phyloP scores from a whole-genome alignment of 37 sponge, comb jelly and placozoan genomes.

The Lycopodina hypogea region DNA sequence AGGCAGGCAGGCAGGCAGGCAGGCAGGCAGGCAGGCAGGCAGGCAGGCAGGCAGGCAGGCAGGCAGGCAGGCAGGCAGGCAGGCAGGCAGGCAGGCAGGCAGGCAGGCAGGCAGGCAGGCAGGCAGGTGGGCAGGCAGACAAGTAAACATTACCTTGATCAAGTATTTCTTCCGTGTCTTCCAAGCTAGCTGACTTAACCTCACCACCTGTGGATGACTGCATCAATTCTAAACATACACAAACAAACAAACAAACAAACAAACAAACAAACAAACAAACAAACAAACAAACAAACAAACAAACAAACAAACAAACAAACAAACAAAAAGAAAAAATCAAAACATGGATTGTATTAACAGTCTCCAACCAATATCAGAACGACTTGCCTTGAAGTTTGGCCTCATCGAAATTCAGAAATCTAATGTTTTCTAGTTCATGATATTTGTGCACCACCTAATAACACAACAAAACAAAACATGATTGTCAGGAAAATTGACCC shows the following conservation, averaged over 20 bases:
- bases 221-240: not conserved
- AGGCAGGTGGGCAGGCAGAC: too few relatives aligned
- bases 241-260: not conserved
- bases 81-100: too few relatives aligned
- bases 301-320: too few relatives aligned
- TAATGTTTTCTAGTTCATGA: conserved; percentile 37
- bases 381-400: conserved; percentile 15
- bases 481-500: not conserved
- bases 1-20: too few relatives aligned
- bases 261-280: too few relatives aligned
- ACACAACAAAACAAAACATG: not conserved
- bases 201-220: not conserved
- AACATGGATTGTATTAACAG: too few relatives aligned
- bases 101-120: too few relatives aligned
- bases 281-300: too few relatives aligned
- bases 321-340: too few relatives aligned
- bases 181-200: not conserved
- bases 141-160: conserved; percentile 26
- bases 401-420: conserved; percentile 68
- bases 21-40: too few relatives aligned
- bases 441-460: conserved; percentile 55
- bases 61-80: too few relatives aligned
- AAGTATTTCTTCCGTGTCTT: conserved; percentile 16
- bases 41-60: too few relatives aligned
- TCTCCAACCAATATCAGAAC: not conserved